Conservation (phyloP, 1,140 invertebrate species). For the Drosophila lacteicornis region DNA sequence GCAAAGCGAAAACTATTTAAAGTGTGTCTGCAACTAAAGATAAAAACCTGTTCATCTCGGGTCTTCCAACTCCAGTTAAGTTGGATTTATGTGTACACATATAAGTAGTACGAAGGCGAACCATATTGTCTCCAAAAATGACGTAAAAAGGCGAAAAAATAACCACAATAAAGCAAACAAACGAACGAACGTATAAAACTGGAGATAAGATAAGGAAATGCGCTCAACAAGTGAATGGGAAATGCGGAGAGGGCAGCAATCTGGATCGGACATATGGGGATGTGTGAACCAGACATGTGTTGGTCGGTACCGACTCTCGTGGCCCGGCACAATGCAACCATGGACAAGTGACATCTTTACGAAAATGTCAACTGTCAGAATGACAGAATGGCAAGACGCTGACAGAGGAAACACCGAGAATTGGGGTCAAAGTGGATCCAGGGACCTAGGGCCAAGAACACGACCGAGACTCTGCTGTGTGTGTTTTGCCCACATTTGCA, state of each 20-base stretch:
- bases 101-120: not conserved
- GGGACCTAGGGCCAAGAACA: conserved; percentile 21
- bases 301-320: not conserved
- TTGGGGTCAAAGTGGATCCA: conserved; percentile 60
- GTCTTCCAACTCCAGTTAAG: conserved; percentile 16
- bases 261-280: conserved; percentile 8
- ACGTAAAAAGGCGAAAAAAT: conserved; percentile 30
- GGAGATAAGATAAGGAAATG: conserved; percentile 74
- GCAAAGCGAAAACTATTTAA: conserved; percentile 12
- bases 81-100: conserved; percentile 25
- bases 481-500: conserved; percentile 61
- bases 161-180: conserved; percentile 70
- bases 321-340: conserved; percentile 57
- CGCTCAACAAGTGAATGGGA: conserved; percentile 79
- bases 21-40: conserved; percentile 15
- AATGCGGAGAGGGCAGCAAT: conserved; percentile 1
- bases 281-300: conserved; percentile 10
- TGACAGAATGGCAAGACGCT: conserved; percentile 4
- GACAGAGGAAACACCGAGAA: conserved; percentile 27
- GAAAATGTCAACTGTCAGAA: conserved; percentile 74
- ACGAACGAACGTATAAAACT: conserved; percentile 61
- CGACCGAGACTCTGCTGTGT: conserved; percentile 28
- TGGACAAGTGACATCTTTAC: conserved; percentile 58
- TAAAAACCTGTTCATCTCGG: conserved; percentile 42
- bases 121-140: conserved; percentile 34